A percentile compares a stretch with the other conserved stretches of the same genome.
Evolutionary conservation across 1,140 invertebrate genomes (phyloP).

Genomic region (Acromyrmex echinatior): DNA sequence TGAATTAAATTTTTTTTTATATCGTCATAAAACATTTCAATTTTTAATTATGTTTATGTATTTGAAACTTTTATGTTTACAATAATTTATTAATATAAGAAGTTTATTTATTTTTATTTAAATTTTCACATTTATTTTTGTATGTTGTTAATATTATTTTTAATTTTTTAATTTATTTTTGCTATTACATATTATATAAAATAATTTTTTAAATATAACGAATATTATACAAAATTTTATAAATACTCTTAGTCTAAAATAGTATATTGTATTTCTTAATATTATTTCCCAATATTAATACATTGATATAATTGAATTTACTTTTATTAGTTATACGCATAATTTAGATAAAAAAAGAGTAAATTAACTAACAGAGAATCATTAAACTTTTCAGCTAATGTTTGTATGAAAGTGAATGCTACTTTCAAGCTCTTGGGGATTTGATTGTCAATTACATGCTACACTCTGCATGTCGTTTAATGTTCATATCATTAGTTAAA

Average conservation of each 20-base stretch:
- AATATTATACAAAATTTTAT: background rate
- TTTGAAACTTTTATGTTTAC: background rate
- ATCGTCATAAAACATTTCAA: background rate
- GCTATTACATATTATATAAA: background rate
- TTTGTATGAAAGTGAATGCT: constrained; percentile 59
- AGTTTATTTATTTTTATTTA: background rate
- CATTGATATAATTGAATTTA: background rate
- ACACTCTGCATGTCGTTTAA: background rate
- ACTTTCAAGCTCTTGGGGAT: constrained; percentile 61
- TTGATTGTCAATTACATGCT: background rate
- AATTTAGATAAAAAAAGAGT: background rate
- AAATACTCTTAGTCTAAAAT: background rate
- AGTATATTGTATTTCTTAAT: background rate
- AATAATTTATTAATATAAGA: background rate
- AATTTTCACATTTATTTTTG: background rate
- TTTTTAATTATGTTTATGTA: background rate
- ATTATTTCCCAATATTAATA: background rate
- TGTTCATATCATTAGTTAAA: background rate
- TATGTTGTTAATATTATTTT: background rate
- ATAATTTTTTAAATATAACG: background rate
- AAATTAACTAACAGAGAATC: constrained; percentile 7
- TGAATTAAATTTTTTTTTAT: background rate
- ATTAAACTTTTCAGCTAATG: constrained; percentile 59
- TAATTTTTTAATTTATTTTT: background rate
- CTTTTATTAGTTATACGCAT: background rate